Base-by-base conservation (phyloP, 2,113 vertebrate genomes). In the Dendropsophus ebraccatus region DNA sequence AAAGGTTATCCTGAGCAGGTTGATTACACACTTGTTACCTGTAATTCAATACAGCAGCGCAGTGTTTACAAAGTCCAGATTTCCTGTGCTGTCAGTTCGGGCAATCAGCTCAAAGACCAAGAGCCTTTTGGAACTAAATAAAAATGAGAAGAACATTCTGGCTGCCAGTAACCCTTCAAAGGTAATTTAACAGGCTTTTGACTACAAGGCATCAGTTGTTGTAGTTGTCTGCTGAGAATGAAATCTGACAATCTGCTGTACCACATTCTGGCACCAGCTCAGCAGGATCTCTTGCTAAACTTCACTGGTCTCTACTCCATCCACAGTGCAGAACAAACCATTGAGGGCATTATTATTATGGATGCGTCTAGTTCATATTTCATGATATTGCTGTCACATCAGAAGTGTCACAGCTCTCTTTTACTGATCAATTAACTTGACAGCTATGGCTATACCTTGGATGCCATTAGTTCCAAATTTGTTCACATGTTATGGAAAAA, bases 51-150 rank as follows among this genome's bases (percentile, higher is more conserved):
- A 92, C 91, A 91, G 89, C 85, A 85, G 88, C 14, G 50, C 92
- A 88, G 92, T 93, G 90, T 91, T 93, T 93, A 92, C 93, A 91
- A 92, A 91, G 91, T 91, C 92, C 92, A 92, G 92, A 90, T 90
- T 92, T 93, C 93, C 93, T 91, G 89, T 91, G 90, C 93, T 93
- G 93, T 93, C 92, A 92, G 93, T 91, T 91, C 92, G 89, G 91
- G 90, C 91, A 90, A 88, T 94, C 91, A 89, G 87, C 93, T 91
- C 90, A 92, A 91, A 93, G 91, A 92, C 92, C 92, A 92, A 92
- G 92, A 89, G 89, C 91, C 56, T 93, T 92, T 92, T 85, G 89
- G 91, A 94, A 91, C 93, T 92, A 94, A 94, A 92, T 92, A 94
- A 94, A 93, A 93, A 90, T 88, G 91, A 92, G 92, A 87, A 91